phyloP scores from a whole-genome alignment of 2,797 vertebrate species.

The Tokudaia tokunoshimensis region DNA sequence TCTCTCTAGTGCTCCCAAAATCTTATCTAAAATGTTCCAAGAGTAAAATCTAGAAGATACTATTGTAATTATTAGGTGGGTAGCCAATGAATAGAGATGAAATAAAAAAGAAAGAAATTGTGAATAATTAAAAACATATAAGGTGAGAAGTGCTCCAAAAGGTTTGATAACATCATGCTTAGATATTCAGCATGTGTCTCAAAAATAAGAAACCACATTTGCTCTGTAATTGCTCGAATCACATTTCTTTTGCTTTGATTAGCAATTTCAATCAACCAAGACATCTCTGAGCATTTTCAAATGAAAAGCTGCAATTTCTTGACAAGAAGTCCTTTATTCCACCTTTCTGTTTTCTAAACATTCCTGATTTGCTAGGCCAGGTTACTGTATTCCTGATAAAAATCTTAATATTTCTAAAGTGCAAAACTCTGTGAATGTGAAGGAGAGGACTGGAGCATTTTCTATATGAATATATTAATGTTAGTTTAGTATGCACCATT shows the following conservation, averaged over 20 bases:
- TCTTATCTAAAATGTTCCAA: background rate
- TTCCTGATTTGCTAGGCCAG: constrained; percentile 48
- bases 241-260: constrained; percentile 82
- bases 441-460: background rate
- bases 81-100: constrained; percentile 23
- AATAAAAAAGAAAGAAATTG: background rate
- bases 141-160: constrained; percentile 56
- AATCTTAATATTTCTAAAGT: constrained; percentile 39
- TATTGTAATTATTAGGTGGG: background rate
- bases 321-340: constrained; percentile 72
- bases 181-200: constrained; percentile 62
- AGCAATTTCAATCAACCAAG: constrained; percentile 83
- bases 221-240: constrained; percentile 78
- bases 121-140: constrained; percentile 51
- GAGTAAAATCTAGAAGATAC: background rate
- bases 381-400: constrained; percentile 5
- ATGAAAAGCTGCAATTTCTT: constrained; percentile 75
- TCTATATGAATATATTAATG: background rate
- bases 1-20: background rate
- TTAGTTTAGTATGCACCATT: constrained; percentile 25
- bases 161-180: constrained; percentile 70
- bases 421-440: background rate
- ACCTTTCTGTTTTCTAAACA: constrained; percentile 74
- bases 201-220: constrained; percentile 77
- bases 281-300: constrained; percentile 75